Conservation (phyloP, 2,888 invertebrate species). For the Cordilura impudica region DNA sequence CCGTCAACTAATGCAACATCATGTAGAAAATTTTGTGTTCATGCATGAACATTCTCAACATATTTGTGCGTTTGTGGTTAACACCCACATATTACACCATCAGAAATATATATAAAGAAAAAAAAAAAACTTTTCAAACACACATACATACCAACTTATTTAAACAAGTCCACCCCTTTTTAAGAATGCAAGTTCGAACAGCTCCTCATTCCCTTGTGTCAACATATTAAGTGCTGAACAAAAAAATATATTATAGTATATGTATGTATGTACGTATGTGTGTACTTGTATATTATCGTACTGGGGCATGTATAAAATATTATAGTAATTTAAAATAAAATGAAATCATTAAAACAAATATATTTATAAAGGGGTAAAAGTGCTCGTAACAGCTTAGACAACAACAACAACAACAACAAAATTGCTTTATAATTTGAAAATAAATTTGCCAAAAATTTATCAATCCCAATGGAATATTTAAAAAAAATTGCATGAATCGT, state of each 20-base stretch:
- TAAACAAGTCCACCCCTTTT: not conserved
- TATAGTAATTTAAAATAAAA: constrained; percentile 26
- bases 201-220: constrained; percentile 30
- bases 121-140: not conserved
- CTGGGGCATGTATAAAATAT: constrained; percentile 25
- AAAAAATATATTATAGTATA: constrained; percentile 33
- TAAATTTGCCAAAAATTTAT: not conserved
- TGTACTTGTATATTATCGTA: constrained; percentile 15
- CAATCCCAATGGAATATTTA: not conserved
- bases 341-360: constrained; percentile 27
- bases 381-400: not conserved
- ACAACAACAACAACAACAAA: not conserved
- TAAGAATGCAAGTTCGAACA: not conserved
- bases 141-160: not conserved
- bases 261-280: too few relatives aligned
- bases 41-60: constrained; percentile 8
- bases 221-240: constrained; percentile 37
- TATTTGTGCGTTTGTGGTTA: constrained; percentile 21
- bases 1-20: not conserved
- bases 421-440: not conserved
- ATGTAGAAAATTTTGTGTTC: constrained; percentile 14
- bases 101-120: too few relatives aligned
- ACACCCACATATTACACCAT: constrained; percentile 12
- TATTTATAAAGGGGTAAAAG: not conserved
- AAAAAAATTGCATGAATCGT: too few relatives aligned